Base-by-base conservation (phyloP, 2,113 vertebrate genomes). In the Ptyas mucosa region DNA sequence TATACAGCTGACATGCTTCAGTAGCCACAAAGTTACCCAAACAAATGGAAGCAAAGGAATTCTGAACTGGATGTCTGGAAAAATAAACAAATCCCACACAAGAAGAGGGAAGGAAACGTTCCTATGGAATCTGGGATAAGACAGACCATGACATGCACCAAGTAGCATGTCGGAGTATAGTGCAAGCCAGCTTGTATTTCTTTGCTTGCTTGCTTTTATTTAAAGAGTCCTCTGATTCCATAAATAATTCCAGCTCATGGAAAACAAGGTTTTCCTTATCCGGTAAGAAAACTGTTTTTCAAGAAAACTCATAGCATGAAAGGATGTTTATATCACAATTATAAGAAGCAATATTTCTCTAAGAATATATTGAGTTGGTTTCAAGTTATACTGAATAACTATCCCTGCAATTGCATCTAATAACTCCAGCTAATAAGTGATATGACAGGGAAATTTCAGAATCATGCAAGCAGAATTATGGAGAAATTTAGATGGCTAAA, bases 91-190 rank as follows among this genome's bases (percentile, higher is more conserved):
- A 90, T 91, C 75, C 92, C 24, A 26, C 88, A n/a, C 43, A 85
- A 89, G 90, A 51, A 0, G 89, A 85, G 11, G 12, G 57, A 92
- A 53, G 57, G 87, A 96, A 95, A 92, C 5, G 5, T 57, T 54
- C 81, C n/a, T 51, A 91, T 88, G 34, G 92, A 94, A 93, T 91
- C 64, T 94, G 55, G 92, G 92, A 93, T 39, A 64, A 61, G 86
- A 93, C 91, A 97, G 94, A 96, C 95, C 57, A 43, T 95, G 94
- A 94, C 43, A 93, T 95, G 95, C 95, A 95, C 69, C 96, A 94
- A 97, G 94, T 87, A 97, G 95, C 88, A 93, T 91, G 96, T 95
- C 54, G 91, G 88, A 58, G 90, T 89, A 91, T 51, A 51, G 92
- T 97, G 89, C 90, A 94, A 95, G 69, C 88, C 92, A 55, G 26